Evolutionary conservation across 2,113 vertebrate species (phyloP).

Genomic region (Neoarius graeffei): DNA sequence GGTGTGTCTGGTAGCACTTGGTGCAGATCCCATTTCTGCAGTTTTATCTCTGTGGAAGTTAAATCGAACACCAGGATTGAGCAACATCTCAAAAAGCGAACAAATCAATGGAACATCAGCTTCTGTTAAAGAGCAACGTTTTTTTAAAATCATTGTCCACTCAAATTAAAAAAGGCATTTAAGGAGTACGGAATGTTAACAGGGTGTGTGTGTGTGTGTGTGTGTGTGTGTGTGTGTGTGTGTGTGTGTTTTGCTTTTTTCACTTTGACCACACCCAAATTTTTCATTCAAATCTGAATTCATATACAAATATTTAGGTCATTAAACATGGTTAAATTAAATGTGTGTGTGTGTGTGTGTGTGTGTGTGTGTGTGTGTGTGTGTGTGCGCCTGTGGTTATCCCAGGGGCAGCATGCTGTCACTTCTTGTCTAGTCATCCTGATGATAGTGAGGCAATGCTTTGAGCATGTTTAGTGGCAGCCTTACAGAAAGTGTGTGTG

Average conservation of each 20-base stretch:
- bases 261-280: no score
- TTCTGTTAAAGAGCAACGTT: no score
- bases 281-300: neutral
- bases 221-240: no score
- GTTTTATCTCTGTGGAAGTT: neutral
- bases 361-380: no score
- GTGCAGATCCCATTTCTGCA: neutral
- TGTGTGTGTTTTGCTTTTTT: neutral
- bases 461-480: slow-evolving; percentile 58
- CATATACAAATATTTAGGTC: neutral
- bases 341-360: no score
- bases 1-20: neutral
- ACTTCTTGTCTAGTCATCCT: slow-evolving; percentile 73
- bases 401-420: slow-evolving; percentile 67
- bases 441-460: slow-evolving; percentile 64
- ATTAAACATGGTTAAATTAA: no score
- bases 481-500: slow-evolving; percentile 27
- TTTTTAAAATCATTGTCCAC: neutral
- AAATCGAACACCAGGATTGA: neutral
- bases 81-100: neutral
- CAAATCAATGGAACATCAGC: neutral
- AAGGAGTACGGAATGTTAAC: neutral
- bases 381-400: no score
- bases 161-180: neutral
- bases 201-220: no score